These are phyloP conservation scores for Micrastur ruficollis DNA, from an alignment of 2,797 vertebrate species.

Conservation along the genomic window DNA sequence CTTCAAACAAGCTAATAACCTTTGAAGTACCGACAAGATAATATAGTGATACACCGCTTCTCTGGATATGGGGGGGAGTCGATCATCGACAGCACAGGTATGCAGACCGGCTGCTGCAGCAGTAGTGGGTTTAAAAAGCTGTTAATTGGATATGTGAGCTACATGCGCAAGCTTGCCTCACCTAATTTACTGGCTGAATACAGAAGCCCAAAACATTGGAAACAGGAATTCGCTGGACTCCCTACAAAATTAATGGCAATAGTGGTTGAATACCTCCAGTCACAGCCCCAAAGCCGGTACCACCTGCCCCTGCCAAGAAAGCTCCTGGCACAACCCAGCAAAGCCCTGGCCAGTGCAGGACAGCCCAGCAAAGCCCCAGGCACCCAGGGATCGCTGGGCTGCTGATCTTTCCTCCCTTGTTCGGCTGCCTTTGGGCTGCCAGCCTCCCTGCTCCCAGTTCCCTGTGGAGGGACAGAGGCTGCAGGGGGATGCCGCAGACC, in stretches of 20 bases:
- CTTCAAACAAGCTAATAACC: slow-evolving; percentile 14
- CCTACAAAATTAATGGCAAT: neutral
- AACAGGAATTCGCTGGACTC: neutral
- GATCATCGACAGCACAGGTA: neutral
- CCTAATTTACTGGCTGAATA: neutral
- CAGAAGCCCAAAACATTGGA: neutral
- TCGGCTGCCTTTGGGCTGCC: no score
- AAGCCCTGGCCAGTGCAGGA: neutral
- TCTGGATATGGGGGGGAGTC: neutral
- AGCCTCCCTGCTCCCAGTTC: neutral
- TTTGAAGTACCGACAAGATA: neutral
- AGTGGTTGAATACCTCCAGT: fast-evolving
- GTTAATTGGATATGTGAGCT: neutral
- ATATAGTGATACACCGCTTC: neutral
- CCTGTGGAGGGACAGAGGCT: no score
- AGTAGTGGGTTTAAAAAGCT: neutral
- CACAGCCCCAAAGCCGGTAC: fast-evolving
- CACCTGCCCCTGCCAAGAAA: fast-evolving
- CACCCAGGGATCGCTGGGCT: no score
- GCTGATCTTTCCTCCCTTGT: no score
- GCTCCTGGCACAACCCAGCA: neutral
- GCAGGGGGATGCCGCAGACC: neutral
- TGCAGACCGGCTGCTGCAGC: neutral
- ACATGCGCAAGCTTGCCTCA: neutral
- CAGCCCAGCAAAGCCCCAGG: neutral